phyloP scores from a whole-genome alignment of 2,888 invertebrate genomes.

The Marronus borbonicus region DNA sequence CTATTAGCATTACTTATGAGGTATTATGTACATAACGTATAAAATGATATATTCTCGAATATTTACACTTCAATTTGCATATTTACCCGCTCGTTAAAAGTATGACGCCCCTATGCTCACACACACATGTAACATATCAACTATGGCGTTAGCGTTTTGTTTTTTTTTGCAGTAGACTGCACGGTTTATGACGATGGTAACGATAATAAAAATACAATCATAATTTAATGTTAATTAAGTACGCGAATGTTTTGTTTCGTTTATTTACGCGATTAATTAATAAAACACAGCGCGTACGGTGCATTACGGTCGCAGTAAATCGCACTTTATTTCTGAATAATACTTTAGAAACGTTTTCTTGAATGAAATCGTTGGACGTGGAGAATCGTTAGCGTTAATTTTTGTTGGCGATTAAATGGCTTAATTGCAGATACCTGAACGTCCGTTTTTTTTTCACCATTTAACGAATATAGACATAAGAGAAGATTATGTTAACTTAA shows the following conservation, averaged over 20 bases:
- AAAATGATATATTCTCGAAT: conserved; percentile 2
- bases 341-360: neutral
- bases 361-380: neutral
- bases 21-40: neutral
- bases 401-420: neutral
- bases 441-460: neutral
- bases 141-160: neutral
- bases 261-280: conserved; percentile 28
- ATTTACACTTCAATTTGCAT: conserved; percentile 17
- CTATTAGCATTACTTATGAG: neutral
- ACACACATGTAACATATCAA: neutral
- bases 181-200: conserved; percentile 14
- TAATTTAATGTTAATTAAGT: conserved; percentile 30
- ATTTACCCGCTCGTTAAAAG: conserved; percentile 10
- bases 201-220: conserved; percentile 27
- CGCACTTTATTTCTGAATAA: conserved; percentile 5
- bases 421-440: neutral
- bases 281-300: neutral
- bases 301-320: neutral
- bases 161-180: neutral
- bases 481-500: too few species aligned
- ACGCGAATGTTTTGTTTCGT: conserved; percentile 21
- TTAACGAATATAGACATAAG: neutral
- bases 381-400: neutral
- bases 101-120: neutral